Evolutionary conservation across 2,113 vertebrate genomes (phyloP).

Genomic region (Coptodon rendalli): DNA sequence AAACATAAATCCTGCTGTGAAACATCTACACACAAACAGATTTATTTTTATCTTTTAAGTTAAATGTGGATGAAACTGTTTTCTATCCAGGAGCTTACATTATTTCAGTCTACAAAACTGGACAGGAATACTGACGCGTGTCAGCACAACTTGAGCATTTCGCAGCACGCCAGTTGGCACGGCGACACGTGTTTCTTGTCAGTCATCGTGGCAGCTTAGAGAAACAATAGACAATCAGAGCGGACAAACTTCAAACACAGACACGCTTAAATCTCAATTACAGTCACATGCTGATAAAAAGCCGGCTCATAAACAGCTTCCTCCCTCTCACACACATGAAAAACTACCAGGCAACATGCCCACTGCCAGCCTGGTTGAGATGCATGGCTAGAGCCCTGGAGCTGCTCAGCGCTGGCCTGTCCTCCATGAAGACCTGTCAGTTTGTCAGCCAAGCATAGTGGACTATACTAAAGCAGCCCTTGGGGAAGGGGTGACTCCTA

Average conservation of each 20-base stretch:
- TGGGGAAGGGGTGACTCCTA: not conserved
- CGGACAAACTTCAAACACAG: constrained; percentile 38
- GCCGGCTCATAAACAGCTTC: constrained; percentile 3
- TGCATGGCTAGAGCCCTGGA: not conserved
- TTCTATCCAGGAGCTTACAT: not conserved
- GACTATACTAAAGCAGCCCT: constrained; percentile 23
- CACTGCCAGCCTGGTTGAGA: constrained; percentile 1
- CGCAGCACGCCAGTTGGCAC: not conserved
- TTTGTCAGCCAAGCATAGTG: constrained; percentile 14
- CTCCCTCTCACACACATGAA: not conserved
- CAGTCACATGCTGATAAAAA: constrained; percentile 38
- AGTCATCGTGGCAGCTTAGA: constrained; percentile 14
- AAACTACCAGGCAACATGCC: constrained; percentile 29
- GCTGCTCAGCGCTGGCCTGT: not conserved
- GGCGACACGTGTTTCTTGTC: constrained; percentile 41
- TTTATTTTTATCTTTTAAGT: not conserved
- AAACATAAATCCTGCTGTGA: not conserved
- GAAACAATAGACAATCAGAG: constrained; percentile 35
- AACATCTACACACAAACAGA: not conserved
- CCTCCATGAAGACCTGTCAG: constrained; percentile 36
- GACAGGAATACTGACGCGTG: not conserved
- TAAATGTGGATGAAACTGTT: not conserved
- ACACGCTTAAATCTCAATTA: constrained; percentile 31
- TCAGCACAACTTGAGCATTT: not conserved
- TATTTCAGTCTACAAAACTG: not conserved